Conservation (phyloP, 2,797 vertebrate genomes). For the Neosalanx taihuensis region DNA sequence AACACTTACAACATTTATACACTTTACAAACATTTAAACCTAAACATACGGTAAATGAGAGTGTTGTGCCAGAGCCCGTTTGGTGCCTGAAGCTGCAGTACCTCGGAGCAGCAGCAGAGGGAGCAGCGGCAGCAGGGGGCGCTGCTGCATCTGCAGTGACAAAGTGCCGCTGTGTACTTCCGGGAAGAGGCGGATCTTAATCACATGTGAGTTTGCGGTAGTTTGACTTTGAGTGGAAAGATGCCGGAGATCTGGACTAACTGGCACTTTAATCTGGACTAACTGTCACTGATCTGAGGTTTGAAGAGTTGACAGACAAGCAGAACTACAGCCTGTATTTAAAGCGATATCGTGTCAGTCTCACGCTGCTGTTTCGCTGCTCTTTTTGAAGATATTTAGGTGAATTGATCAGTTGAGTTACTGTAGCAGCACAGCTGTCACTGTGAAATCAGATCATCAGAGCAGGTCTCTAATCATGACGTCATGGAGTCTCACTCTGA, state of each 20-base stretch:
- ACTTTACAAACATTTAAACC: not conserved
- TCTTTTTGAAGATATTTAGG: not conserved
- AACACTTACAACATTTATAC: too few species aligned
- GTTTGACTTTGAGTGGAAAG: not conserved
- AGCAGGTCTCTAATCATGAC: conserved; percentile 30
- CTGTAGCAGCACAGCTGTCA: not conserved
- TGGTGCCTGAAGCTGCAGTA: not conserved
- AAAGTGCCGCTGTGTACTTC: not conserved
- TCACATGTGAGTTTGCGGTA: not conserved
- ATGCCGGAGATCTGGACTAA: too few species aligned
- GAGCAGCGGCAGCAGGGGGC: not conserved
- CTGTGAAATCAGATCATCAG: not conserved
- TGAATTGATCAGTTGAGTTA: not conserved
- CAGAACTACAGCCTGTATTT: not conserved
- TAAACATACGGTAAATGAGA: not conserved
- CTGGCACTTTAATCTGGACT: too few species aligned
- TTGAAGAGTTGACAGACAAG: not conserved
- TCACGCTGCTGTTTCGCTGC: not conserved
- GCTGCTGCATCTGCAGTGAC: conserved; percentile 3
- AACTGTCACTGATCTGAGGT: not conserved
- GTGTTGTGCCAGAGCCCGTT: not conserved
- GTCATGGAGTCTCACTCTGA: conserved; percentile 12
- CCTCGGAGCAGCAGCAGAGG: not conserved
- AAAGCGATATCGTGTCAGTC: not conserved
- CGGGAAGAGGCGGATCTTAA: not conserved